A percentile compares a stretch with the other conserved stretches of the same genome.
These are phyloP conservation scores for Zeuzera pyrina DNA, from an alignment of 2,888 invertebrate species.

Conservation along the genomic window DNA sequence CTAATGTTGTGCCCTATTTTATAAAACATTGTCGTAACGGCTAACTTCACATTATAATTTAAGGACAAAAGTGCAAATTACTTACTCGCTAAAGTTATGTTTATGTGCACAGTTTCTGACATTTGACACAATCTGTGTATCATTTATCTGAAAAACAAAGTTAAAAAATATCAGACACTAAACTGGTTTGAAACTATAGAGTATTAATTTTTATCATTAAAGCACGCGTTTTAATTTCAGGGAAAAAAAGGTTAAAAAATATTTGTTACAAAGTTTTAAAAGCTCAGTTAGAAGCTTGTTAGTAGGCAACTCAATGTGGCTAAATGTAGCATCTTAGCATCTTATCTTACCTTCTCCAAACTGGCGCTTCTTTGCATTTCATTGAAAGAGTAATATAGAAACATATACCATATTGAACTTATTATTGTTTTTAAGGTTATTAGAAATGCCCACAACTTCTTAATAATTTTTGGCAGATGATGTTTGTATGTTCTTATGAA, in stretches of 20 bases:
- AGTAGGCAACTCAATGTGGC: no score
- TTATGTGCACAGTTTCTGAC: conserved; percentile 28
- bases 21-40: neutral
- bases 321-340: no score
- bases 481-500: conserved; percentile 35
- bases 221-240: no score
- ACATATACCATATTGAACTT: conserved; percentile 46
- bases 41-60: neutral
- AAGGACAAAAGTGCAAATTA: conserved; percentile 9
- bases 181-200: no score
- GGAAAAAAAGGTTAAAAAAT: no score
- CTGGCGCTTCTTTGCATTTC: conserved; percentile 57
- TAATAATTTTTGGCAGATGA: conserved; percentile 50
- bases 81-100: conserved; percentile 38
- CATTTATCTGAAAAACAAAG: conserved; percentile 31
- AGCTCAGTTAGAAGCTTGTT: no score
- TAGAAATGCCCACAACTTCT: conserved; percentile 42
- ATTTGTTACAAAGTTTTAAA: no score
- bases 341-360: conserved; percentile 47
- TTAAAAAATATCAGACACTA: neutral
- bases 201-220: no score
- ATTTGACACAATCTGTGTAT: conserved; percentile 38
- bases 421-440: conserved; percentile 40
- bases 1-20: neutral
- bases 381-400: conserved; percentile 41